Conservation (phyloP, 2,113 vertebrate genomes). For the Forbesichthys papilliferus region DNA sequence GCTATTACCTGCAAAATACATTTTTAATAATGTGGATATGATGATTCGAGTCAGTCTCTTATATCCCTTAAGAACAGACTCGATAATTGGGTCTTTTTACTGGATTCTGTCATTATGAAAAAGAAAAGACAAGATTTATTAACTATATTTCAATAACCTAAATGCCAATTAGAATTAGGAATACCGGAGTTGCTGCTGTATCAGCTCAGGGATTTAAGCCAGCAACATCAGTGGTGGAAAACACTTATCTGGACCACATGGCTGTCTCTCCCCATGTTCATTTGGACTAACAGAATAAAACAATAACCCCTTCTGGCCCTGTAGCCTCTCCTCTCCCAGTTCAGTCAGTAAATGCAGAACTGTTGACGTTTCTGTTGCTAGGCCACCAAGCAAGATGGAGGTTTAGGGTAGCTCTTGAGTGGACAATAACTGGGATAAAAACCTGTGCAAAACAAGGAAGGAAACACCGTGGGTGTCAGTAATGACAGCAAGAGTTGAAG, state of each 20-base stretch:
- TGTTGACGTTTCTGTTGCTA: conserved; percentile 51
- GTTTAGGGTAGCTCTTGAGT: conserved; percentile 9
- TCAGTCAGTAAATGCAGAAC: conserved; percentile 4
- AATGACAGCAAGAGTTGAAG: conserved; percentile 24
- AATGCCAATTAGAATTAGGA: too few relatives aligned
- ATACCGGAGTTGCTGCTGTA: too few relatives aligned
- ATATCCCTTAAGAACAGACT: too few relatives aligned
- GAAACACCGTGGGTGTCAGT: conserved; percentile 36
- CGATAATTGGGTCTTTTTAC: too few relatives aligned
- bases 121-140: too few relatives aligned
- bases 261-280: too few relatives aligned
- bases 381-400: conserved; percentile 49
- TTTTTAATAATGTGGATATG: neutral
- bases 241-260: too few relatives aligned
- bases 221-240: too few relatives aligned
- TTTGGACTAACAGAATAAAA: conserved; percentile 1
- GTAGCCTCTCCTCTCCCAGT: neutral
- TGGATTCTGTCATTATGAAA: too few relatives aligned
- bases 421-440: neutral
- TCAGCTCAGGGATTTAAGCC: too few relatives aligned
- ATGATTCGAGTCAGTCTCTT: too few relatives aligned
- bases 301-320: neutral
- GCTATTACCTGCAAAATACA: neutral
- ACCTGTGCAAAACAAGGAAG: conserved; percentile 30
- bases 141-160: too few relatives aligned